A percentile compares a stretch with the other conserved stretches of the same genome.
Conservation (phyloP, 2,888 invertebrate species). For the Polietes domitor region DNA sequence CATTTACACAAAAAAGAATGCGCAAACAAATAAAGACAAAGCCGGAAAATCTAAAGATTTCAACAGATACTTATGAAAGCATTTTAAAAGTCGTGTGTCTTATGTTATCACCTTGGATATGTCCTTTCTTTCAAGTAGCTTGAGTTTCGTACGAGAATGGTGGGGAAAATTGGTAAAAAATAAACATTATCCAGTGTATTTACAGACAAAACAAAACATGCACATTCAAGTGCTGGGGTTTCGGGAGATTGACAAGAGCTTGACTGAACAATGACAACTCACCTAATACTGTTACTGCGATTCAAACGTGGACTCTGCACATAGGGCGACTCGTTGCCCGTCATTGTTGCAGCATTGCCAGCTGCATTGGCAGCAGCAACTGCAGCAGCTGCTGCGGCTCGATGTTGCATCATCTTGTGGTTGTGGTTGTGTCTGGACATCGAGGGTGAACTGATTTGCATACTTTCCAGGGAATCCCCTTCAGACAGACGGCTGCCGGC, state of each 20-base stretch:
- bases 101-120: slow-evolving; percentile 88
- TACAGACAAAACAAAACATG: not conserved
- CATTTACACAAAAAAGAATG: not conserved
- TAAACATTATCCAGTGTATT: not conserved
- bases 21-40: not conserved
- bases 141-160: slow-evolving; percentile 42
- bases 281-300: slow-evolving; percentile 96
- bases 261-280: slow-evolving; percentile 72
- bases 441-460: slow-evolving; percentile 88
- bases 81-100: not conserved
- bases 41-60: not conserved
- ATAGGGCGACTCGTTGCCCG: slow-evolving; percentile 78
- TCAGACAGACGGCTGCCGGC: slow-evolving; percentile 91
- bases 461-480: slow-evolving; percentile 93
- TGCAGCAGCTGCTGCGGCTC: slow-evolving; percentile 69
- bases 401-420: slow-evolving; percentile 79
- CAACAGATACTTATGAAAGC: too few species aligned
- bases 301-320: slow-evolving; percentile 87
- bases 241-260: not conserved
- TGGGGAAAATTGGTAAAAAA: slow-evolving; percentile 27
- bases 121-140: slow-evolving; percentile 97
- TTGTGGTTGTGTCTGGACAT: slow-evolving; percentile 81
- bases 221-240: not conserved
- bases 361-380: slow-evolving; percentile 67
- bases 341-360: slow-evolving; percentile 68